Evolutionary conservation across 2,797 vertebrate genomes (phyloP).

Genomic region (Ficedula albicollis): DNA sequence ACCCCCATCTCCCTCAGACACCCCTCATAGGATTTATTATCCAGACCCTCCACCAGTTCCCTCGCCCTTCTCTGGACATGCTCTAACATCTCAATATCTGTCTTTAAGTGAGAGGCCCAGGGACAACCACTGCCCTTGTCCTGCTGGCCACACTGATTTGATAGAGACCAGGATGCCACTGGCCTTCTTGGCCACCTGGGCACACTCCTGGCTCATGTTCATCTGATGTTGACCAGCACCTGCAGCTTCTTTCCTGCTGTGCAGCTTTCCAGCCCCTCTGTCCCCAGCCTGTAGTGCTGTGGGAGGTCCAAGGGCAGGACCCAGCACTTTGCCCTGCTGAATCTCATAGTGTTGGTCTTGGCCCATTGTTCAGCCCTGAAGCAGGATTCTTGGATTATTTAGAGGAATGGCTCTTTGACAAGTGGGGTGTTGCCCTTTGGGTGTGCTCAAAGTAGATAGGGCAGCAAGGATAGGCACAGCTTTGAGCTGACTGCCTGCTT

Average conservation of each 20-base stretch:
- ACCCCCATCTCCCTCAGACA: rapidly evolving
- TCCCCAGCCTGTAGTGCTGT: rapidly evolving
- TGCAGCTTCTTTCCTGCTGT: background rate
- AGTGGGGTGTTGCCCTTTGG: background rate
- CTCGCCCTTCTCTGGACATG: background rate
- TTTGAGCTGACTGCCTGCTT: background rate
- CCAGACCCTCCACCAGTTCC: background rate
- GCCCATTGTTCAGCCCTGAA: rapidly evolving
- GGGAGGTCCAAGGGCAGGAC: no score
- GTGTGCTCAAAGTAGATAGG: background rate
- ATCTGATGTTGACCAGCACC: rapidly evolving
- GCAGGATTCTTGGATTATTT: background rate
- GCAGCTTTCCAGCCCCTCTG: background rate
- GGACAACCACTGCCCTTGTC: no score
- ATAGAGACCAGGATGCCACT: background rate
- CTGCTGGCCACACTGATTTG: background rate
- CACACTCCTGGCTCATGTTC: background rate
- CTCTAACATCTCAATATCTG: background rate
- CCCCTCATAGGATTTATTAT: background rate
- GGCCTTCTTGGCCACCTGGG: background rate
- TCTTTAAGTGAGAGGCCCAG: background rate
- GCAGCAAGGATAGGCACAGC: background rate
- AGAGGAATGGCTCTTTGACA: background rate
- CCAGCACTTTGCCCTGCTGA: no score
- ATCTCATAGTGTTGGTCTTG: background rate